phyloP scores from a whole-genome alignment of 2,113 vertebrate species.

The Scytalopus superciliaris region DNA sequence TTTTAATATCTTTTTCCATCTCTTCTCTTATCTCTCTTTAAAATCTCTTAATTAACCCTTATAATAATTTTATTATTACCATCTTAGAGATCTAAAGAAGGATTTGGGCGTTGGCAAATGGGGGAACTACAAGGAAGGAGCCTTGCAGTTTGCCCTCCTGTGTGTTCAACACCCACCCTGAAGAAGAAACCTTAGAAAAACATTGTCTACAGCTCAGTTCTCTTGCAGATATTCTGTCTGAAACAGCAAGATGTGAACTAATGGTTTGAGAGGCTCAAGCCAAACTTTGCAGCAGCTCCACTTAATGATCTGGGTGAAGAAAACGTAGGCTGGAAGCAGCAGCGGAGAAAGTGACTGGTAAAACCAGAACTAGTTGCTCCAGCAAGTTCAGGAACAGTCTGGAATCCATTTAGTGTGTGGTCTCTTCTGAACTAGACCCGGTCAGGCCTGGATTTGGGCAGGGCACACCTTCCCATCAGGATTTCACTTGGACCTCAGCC shows the following conservation, averaged over 20 bases:
- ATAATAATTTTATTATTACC: background rate
- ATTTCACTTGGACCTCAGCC: background rate
- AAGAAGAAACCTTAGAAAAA: background rate
- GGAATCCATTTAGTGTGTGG: background rate
- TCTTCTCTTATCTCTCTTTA: background rate
- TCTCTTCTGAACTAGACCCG: background rate
- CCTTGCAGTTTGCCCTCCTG: background rate
- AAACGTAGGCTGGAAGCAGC: background rate
- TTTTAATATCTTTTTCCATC: background rate
- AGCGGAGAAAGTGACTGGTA: background rate
- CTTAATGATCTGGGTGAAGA: background rate
- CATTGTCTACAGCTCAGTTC: background rate
- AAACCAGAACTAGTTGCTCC: background rate
- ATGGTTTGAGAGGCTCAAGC: background rate
- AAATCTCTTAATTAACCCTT: background rate
- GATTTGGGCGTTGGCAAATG: background rate
- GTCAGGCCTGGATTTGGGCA: background rate
- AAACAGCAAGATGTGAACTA: fast-evolving
- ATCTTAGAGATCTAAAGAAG: background rate
- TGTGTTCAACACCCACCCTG: too few relatives aligned
- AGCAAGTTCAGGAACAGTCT: background rate
- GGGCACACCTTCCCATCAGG: fast-evolving
- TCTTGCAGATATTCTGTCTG: background rate
- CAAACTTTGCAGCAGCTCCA: background rate
- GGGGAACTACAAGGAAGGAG: background rate